Conservation (phyloP, 1,140 invertebrate species). For the Armadillidium nasatum region DNA sequence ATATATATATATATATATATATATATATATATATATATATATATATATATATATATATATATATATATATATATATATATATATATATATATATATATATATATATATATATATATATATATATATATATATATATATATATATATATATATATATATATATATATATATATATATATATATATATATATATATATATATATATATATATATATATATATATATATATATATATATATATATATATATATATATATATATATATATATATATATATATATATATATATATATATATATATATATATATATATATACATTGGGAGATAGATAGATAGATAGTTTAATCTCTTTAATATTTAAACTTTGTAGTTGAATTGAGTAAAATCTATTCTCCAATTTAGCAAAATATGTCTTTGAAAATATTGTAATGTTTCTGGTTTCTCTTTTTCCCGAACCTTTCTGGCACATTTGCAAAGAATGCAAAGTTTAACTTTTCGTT, state of each 20-base stretch:
- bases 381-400: too few species aligned
- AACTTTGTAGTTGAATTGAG: too few species aligned
- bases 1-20: conserved; percentile 7
- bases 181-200: conserved; percentile 20
- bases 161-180: conserved; percentile 12
- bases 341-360: background rate
- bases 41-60: conserved; percentile 11
- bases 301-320: background rate
- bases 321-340: background rate
- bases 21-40: conserved; percentile 15
- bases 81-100: conserved; percentile 15
- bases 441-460: too few species aligned
- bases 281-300: background rate
- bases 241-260: conserved; percentile 22
- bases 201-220: background rate
- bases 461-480: too few species aligned
- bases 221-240: conserved; percentile 18
- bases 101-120: conserved; percentile 21
- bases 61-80: conserved; percentile 15
- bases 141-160: conserved; percentile 23
- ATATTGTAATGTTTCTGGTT: too few species aligned
- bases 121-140: conserved; percentile 23
- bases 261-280: conserved; percentile 17
- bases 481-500: too few species aligned
- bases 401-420: too few species aligned